phyloP scores from a whole-genome alignment of 1,140 invertebrate genomes.

The Phymorhynchus buccinoides region DNA sequence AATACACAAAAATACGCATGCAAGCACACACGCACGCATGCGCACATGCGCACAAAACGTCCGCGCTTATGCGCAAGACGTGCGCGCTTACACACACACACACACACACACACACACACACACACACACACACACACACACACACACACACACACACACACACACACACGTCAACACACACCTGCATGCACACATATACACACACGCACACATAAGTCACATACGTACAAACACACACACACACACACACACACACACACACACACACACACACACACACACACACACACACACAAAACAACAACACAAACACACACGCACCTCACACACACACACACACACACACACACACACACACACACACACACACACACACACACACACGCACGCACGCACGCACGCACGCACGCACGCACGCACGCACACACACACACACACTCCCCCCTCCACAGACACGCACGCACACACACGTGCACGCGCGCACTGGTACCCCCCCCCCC shows the following conservation, averaged over 20 bases:
- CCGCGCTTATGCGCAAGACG: too few relatives aligned
- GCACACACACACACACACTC: slow-evolving; percentile 17
- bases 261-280: background rate
- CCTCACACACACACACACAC: background rate
- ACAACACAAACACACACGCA: background rate
- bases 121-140: background rate
- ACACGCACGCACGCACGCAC: background rate
- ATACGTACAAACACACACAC: too few relatives aligned
- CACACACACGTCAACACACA: background rate
- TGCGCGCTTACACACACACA: background rate
- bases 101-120: slow-evolving; percentile 13
- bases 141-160: background rate
- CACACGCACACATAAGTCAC: background rate
- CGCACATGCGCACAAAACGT: background rate
- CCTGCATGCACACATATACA: background rate
- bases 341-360: background rate
- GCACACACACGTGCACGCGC: background rate
- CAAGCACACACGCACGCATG: background rate
- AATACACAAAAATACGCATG: background rate
- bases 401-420: slow-evolving; percentile 7
- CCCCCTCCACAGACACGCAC: too few relatives aligned
- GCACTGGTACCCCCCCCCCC: too few relatives aligned
- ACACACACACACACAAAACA: too few relatives aligned
- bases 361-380: slow-evolving; percentile 28
- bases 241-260: background rate